Evolutionary conservation across 1,140 invertebrate species (phyloP).

Genomic region (Hydropsyche tenuis): DNA sequence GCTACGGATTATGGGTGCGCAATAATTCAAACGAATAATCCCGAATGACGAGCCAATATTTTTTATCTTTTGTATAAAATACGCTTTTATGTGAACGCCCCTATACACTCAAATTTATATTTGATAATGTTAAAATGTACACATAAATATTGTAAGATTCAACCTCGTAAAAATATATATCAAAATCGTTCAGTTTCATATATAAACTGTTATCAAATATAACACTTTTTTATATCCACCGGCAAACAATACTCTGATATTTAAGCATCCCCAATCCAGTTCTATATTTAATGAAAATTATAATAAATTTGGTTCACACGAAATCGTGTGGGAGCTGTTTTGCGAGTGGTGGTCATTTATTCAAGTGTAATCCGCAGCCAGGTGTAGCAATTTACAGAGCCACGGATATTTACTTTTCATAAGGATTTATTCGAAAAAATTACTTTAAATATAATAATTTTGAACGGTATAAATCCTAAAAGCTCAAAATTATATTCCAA

Average conservation of each 20-base stretch:
- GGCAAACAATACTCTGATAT: too few relatives aligned
- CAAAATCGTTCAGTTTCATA: too few relatives aligned
- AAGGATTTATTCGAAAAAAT: too few relatives aligned
- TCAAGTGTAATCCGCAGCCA: slow-evolving; percentile 11
- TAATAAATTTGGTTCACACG: neutral
- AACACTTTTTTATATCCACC: too few relatives aligned
- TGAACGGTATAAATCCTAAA: too few relatives aligned
- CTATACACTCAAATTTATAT: neutral
- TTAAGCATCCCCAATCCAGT: too few relatives aligned
- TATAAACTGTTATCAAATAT: too few relatives aligned
- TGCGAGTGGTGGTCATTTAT: slow-evolving; percentile 17
- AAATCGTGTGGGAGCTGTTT: neutral
- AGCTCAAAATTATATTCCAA: too few relatives aligned
- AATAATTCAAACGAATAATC: slow-evolving; percentile 18
- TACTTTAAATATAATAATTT: too few relatives aligned
- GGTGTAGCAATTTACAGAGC: slow-evolving; percentile 28
- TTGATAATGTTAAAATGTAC: neutral
- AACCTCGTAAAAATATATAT: too few relatives aligned
- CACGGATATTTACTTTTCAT: neutral
- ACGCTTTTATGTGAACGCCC: neutral
- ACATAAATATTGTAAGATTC: too few relatives aligned
- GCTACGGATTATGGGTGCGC: slow-evolving; percentile 12
- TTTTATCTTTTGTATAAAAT: slow-evolving; percentile 4
- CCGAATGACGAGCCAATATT: slow-evolving; percentile 12
- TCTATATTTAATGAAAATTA: too few relatives aligned